Base-by-base conservation (phyloP, 2,888 invertebrate genomes). In the Punctoribates punctum region DNA sequence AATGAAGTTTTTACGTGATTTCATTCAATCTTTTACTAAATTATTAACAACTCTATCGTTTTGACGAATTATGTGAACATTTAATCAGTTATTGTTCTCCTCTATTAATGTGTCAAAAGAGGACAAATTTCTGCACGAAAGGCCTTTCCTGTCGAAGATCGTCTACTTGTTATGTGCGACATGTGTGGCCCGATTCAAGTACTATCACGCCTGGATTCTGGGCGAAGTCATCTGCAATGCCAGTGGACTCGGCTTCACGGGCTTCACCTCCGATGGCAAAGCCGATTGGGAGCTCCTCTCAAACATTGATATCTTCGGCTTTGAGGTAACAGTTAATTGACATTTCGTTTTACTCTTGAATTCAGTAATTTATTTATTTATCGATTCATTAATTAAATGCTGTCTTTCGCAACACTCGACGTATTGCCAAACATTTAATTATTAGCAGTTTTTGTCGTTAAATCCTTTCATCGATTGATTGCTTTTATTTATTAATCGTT, bases 181-280 rank as follows among this genome's bases (percentile, higher is more conserved):
- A 65, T 38, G 67, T 38, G 38, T 27, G 42, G 77, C 77, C 25
- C 79, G 83, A 8, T 79, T 82, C 34, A 82, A 82, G 60, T 84
- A 84, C 78, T 83, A 83, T 79, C 82, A 82, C 74, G 83, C 83
- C 17, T 83, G 83, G 83, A 80, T 80, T 91, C 91, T 65, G 81
- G 94, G 95, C 8, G 98, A 98, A 84, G 93, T 94, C 0, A 91
- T 96, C 80, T 96, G 94, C 84, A 96, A 97, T 84, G 92, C 94
- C 83, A 92, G 93, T 25, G 98, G 98, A 0, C 88, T 98, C 82
- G 94, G 93, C 20, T 93, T 91, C 82, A 88, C 88, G 81, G 96
- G 96, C 0, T 93, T 90, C 82, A 86, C 88, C 73, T 65, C 15
- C 34, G 86, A 90, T 78, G 94, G 93, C 60, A 85, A 87, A 70